Base-by-base conservation (phyloP, 1,140 invertebrate genomes). In the Ylistrum balloti region DNA sequence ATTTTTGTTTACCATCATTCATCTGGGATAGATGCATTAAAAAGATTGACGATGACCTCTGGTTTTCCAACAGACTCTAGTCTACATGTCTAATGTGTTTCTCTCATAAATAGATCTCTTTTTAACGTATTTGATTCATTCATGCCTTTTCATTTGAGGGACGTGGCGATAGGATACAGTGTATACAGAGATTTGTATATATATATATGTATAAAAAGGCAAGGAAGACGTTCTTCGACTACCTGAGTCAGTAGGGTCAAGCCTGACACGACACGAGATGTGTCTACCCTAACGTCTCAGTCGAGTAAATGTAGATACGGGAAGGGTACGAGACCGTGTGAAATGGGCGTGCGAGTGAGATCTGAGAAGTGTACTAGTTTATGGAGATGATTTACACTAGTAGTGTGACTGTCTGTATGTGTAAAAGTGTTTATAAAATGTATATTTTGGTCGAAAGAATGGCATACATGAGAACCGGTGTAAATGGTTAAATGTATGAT, bases 231-330 rank as follows among this genome's bases (percentile, higher is more conserved):
- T 38, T 38, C 13, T 38, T n/a, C 13, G 22, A n/a, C 56, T 74
- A 74, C 56, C 56, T 74, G 56, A 74, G 56, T 74, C 56, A 74
- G 56, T 74, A n/a, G n/a, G 56, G 56, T 74, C 56, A 74, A n/a
- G 5, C 56, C 56, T 28, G 56, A 74, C 56, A 74, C 56, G 56
- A 74, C 56, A 28, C 22, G 56, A 74, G 35, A 5, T 38, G 35
- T 38, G n/a, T 74, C 56, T 74, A n/a, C 22, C 22, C 56, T 9
- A 74, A 28, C 56, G 56, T 74, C 56, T n/a, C 5, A 74, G 56
- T 48, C 13, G 45, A n/a, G n/a, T 38, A 38, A 38, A 38, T 38
- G 35, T 5, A 38, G 35, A 74, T 74, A 74, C 5, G 2, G n/a
- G 22, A n/a, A 74, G n/a, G 56, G 56, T 28, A 28, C 28, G 56